Base-by-base conservation (phyloP, 2,113 vertebrate genomes). In the Phaethon lepturus region DNA sequence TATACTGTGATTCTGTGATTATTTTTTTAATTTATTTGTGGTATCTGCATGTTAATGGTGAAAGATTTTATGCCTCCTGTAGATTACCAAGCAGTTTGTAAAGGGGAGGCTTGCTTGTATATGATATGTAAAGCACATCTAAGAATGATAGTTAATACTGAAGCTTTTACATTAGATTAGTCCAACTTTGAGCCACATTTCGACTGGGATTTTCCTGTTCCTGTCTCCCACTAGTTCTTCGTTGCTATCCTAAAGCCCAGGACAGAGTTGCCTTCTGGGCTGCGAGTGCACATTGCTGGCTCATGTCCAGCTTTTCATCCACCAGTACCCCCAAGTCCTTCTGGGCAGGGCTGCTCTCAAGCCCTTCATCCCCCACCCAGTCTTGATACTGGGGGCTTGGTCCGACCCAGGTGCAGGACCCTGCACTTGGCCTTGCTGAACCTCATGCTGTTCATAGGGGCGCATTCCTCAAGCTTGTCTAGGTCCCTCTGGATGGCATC, bases 351-450 rank as follows among this genome's bases (percentile, higher is more conserved):
- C 22, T 58, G 18, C 38, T 68, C 18, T n/a, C 16, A 17, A 33
- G 38, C 20, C 40, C 2, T 15, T 56, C 33, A 22, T 45, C 6
- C 10, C 14, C 16, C 38, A 38, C 38, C 4, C 19, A 25, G 11
- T 52, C 20, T 11, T 80, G 11, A 5, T 33, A n/a, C 5, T 2
- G 1, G 10, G 3, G 3, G 5, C 0, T 38, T 77, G 20, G 24
- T 31, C n/a, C 0, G 0, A 15, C 2, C 8, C 24, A 63, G 4
- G 5, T 17, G 8, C 22, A 64, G n/a, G 31, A 71, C 6, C n/a
- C 40, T 88, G 40, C 2, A 29, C 4, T 82, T 78, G 26, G 15
- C 20, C 17, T 28, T 64, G 23, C 74, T 74, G n/a, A 60, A 64
- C 13, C 4, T 53, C 25, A 8, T n/a, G 28, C 33, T 4, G 13